Percentiles rank a stretch among this genome's conserved stretches.
These are phyloP conservation scores for Arctocebus calabarensis DNA, from an alignment of 2,797 vertebrate species.

Conservation along the genomic window DNA sequence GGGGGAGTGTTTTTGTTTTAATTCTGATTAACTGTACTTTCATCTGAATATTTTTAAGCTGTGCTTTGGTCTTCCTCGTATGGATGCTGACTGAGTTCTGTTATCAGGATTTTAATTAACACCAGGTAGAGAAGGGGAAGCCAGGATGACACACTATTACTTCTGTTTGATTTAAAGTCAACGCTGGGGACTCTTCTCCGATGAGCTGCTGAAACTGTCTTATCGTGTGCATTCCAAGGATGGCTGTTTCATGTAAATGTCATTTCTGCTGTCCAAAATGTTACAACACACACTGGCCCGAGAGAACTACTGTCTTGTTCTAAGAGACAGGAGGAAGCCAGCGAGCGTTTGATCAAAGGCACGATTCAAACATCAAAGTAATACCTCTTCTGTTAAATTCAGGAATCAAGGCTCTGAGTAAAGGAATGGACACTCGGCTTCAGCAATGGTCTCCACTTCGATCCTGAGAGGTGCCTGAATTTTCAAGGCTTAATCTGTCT, in stretches of 20 bases:
- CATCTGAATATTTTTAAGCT: constrained; percentile 84
- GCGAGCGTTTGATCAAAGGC: constrained; percentile 89
- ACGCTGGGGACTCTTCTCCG: constrained; percentile 77
- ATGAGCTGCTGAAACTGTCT: constrained; percentile 82
- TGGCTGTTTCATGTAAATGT: constrained; percentile 89
- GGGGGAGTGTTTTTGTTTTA: constrained; percentile 79
- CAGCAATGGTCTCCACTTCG: constrained; percentile 77
- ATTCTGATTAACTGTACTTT: constrained; percentile 85
- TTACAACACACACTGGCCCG: constrained; percentile 84
- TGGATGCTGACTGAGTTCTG: constrained; percentile 83
- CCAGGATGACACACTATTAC: constrained; percentile 73
- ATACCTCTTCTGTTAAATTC: constrained; percentile 86
- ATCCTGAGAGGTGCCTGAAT: constrained; percentile 21
- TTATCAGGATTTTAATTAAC: constrained; percentile 86
- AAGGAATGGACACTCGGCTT: constrained; percentile 77
- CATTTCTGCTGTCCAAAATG: constrained; percentile 89
- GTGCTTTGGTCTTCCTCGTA: constrained; percentile 82
- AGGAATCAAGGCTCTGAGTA: constrained; percentile 79
- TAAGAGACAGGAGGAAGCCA: constrained; percentile 85
- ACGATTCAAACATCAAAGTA: constrained; percentile 87
- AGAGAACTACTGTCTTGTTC: constrained; percentile 87
- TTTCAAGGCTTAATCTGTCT: constrained; percentile 63
- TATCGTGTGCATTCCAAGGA: constrained; percentile 82
- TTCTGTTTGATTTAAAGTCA: constrained; percentile 84
- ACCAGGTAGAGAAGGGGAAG: constrained; percentile 81